These are phyloP conservation scores for human DNA, from an alignment of 2,113 vertebrate genomes.

Conservation along the genomic window DNA sequence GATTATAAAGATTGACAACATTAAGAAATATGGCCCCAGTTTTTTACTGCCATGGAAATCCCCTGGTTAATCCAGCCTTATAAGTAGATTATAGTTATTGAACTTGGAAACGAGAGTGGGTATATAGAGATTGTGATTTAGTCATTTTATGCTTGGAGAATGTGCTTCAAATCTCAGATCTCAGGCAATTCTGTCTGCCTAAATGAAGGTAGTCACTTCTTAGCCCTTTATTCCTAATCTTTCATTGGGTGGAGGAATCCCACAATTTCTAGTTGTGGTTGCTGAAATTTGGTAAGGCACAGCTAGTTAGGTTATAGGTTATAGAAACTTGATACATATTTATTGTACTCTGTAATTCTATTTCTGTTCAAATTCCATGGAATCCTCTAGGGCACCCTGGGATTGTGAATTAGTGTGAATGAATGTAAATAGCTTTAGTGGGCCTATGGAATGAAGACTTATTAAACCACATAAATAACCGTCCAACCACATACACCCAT, in stretches of 20 bases:
- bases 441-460: constrained; percentile 19
- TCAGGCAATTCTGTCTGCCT: not conserved
- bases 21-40: not conserved
- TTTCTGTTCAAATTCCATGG: constrained; percentile 39
- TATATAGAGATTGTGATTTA: constrained; percentile 47
- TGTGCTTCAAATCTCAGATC: not conserved
- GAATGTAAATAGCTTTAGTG: constrained; percentile 53
- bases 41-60: not conserved
- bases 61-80: not conserved
- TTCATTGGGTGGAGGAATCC: not conserved
- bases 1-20: constrained; percentile 1
- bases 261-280: constrained; percentile 21
- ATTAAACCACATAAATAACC: not conserved
- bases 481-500: not conserved
- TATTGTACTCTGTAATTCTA: constrained; percentile 33
- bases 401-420: constrained; percentile 31
- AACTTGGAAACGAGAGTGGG: not conserved
- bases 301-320: not conserved
- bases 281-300: constrained; percentile 14
- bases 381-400: not conserved
- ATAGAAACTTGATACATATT: not conserved
- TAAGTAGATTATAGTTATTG: constrained; percentile 15
- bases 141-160: constrained; percentile 30
- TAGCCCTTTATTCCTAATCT: constrained; percentile 21
- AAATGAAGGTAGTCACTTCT: constrained; percentile 11